Conservation (phyloP, 1,140 invertebrate species). For the Arion vulgaris region DNA sequence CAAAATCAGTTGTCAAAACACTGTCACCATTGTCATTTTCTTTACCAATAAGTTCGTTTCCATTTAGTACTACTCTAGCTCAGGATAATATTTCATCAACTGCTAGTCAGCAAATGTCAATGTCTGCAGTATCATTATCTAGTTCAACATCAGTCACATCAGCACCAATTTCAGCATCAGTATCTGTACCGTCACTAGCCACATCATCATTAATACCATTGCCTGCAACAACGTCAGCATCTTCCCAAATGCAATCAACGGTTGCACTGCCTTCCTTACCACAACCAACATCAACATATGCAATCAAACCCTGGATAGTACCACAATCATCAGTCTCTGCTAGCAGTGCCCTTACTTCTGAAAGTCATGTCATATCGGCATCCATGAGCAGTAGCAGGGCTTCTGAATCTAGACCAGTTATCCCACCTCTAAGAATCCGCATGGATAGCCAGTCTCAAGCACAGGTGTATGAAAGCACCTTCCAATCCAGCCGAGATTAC, state of each 20-base stretch:
- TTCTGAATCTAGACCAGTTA: conserved; percentile 22
- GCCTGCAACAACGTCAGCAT: background rate
- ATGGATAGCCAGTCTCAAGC: conserved; percentile 34
- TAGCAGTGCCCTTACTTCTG: background rate
- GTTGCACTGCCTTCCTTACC: background rate
- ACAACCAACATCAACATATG: background rate
- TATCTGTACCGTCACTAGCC: background rate
- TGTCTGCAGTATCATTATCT: background rate
- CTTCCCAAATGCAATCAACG: conserved; percentile 24
- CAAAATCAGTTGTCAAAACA: background rate
- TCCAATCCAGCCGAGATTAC: conserved; percentile 5
- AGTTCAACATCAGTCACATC: background rate
- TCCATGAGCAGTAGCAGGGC: background rate
- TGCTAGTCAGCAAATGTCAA: background rate
- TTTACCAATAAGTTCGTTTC: conserved; percentile 1
- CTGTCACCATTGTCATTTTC: conserved; percentile 1
- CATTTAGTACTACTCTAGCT: background rate
- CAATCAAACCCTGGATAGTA: background rate
- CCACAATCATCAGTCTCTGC: background rate
- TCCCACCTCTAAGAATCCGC: conserved; percentile 36
- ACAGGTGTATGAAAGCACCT: conserved; percentile 30
- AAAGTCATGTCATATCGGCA: background rate
- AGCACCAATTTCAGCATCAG: background rate
- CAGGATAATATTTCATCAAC: conserved; percentile 4
- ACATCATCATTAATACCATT: too few species aligned